Conservation (phyloP, 92 coral and sea anemone species). For the Zoanthus sansibaricus region DNA sequence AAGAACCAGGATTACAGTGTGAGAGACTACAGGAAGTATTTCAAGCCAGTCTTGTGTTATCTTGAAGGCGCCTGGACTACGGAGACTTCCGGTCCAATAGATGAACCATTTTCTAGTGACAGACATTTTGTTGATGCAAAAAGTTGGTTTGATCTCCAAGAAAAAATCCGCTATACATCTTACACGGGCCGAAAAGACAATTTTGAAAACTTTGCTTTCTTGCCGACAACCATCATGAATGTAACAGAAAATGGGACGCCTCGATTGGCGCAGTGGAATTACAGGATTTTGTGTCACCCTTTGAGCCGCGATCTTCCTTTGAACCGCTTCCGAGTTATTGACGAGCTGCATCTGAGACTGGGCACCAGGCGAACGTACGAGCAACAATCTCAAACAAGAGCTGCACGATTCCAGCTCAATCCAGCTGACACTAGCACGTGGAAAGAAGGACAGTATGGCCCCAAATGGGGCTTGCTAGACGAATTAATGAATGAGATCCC, state of each 20-base stretch:
- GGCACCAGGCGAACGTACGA: conserved; percentile 50
- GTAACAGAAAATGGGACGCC: conserved; percentile 55
- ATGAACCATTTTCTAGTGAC: conserved; percentile 82
- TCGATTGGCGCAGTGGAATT: conserved; percentile 80
- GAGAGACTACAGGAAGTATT: conserved; percentile 85
- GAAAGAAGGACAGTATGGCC: conserved; percentile 38
- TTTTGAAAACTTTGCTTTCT: conserved; percentile 73
- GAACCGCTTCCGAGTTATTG: conserved; percentile 72
- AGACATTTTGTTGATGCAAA: conserved; percentile 81
- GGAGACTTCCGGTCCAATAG: conserved; percentile 61
- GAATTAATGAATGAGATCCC: conserved; percentile 69
- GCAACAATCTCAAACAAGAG: conserved; percentile 61
- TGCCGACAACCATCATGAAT: conserved; percentile 77
- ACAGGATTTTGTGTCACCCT: conserved; percentile 78
- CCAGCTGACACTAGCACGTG: conserved; percentile 62
- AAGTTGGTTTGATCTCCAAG: conserved; percentile 80
- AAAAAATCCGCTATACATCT: conserved; percentile 79
- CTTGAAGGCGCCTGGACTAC: conserved; percentile 83
- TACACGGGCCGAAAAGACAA: conserved; percentile 81
- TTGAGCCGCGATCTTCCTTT: conserved; percentile 68
- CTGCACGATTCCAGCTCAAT: conserved; percentile 81
- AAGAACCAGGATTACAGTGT: conserved; percentile 65
- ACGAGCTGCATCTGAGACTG: conserved; percentile 69
- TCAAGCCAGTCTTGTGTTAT: conserved; percentile 88
- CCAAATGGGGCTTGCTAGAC: conserved; percentile 51